These are phyloP conservation scores for Paedocypris micromegethes DNA, from an alignment of 2,797 vertebrate genomes.

Conservation along the genomic window DNA sequence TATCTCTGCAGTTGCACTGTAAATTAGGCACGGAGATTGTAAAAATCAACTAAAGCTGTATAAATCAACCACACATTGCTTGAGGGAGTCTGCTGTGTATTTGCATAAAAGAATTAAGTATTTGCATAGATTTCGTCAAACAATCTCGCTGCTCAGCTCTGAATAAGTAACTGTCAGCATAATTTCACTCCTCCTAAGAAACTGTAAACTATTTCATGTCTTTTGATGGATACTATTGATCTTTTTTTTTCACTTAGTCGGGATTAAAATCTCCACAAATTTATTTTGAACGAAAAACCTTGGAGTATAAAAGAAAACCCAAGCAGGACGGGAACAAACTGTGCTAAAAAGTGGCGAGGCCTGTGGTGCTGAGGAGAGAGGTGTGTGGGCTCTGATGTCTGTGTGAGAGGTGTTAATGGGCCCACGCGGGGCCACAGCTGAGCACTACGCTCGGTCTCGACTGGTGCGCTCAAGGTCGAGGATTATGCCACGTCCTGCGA, in stretches of 20 bases:
- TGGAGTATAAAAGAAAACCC: conserved; percentile 24
- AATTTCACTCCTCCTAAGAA: background rate
- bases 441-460: conserved; percentile 43
- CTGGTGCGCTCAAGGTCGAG: conserved; percentile 47
- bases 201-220: too few relatives aligned
- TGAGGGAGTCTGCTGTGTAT: conserved; percentile 55
- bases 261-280: background rate
- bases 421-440: conserved; percentile 50
- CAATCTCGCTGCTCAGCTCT: conserved; percentile 23
- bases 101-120: conserved; percentile 18
- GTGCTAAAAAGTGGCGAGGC: conserved; percentile 44
- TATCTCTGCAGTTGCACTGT: conserved; percentile 70
- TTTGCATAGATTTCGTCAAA: background rate
- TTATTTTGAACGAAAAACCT: background rate
- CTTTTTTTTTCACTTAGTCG: too few relatives aligned
- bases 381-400: conserved; percentile 41
- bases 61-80: conserved; percentile 61
- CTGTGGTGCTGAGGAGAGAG: conserved; percentile 36
- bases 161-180: conserved; percentile 10
- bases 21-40: conserved; percentile 69
- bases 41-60: conserved; percentile 66
- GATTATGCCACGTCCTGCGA: conserved; percentile 51
- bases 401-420: conserved; percentile 54
- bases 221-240: too few relatives aligned
- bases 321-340: conserved; percentile 32